These are phyloP conservation scores for Pristionchus pacificus DNA, from an alignment of 1,140 invertebrate species.

Conservation along the genomic window DNA sequence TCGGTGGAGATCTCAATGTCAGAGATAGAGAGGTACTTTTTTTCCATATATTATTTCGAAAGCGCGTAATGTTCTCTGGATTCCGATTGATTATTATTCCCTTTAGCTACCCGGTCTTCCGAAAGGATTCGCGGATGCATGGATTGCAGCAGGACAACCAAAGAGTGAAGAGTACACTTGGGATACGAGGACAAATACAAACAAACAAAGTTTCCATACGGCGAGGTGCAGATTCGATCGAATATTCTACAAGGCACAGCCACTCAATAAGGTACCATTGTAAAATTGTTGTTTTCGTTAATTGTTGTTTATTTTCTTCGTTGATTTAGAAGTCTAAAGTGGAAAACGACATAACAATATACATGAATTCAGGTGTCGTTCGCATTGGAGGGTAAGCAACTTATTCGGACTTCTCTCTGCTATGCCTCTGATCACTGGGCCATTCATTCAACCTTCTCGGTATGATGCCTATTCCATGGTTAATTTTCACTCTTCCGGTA, in stretches of 20 bases:
- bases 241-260: conserved; percentile 14
- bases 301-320: too few species aligned
- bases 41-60: not conserved
- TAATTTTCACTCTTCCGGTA: too few species aligned
- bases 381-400: conserved; percentile 22
- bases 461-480: too few species aligned
- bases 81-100: too few species aligned
- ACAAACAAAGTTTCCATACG: conserved; percentile 12
- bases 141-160: conserved; percentile 14
- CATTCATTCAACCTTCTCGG: conserved; percentile 10
- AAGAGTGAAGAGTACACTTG: conserved; percentile 20
- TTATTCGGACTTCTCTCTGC: conserved; percentile 25
- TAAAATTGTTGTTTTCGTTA: not conserved
- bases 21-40: conserved; percentile 18
- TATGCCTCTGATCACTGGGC: conserved; percentile 29
- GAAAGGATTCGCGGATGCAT: conserved; percentile 12
- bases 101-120: conserved; percentile 5
- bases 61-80: too few species aligned
- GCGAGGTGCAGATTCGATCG: conserved; percentile 21
- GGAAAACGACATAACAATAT: too few species aligned
- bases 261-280: not conserved
- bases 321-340: too few species aligned
- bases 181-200: conserved; percentile 17
- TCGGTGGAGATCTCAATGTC: conserved; percentile 27
- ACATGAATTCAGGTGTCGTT: not conserved